Evolutionary conservation across 2,113 vertebrate species (phyloP).

Genomic region (Corythornis cristatus): DNA sequence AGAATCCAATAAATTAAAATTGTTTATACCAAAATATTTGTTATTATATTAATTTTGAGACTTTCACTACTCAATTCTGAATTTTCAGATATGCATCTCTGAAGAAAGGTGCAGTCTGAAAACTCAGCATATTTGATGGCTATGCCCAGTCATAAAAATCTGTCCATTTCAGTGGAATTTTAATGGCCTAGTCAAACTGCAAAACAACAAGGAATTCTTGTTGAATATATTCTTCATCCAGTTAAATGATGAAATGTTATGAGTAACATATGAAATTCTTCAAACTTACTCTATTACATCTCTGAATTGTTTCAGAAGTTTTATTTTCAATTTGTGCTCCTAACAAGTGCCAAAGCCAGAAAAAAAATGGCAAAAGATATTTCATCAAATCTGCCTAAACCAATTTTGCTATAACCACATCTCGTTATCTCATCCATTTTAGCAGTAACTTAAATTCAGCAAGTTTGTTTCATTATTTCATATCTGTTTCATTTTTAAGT

Average conservation of each 20-base stretch:
- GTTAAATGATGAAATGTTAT: background rate
- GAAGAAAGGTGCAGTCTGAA: background rate
- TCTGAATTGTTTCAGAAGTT: constrained; percentile 6
- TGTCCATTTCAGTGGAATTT: background rate
- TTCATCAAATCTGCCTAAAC: background rate
- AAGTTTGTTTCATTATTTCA: constrained; percentile 17
- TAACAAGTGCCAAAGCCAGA: background rate
- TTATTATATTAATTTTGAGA: background rate
- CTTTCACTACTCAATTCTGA: background rate
- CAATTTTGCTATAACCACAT: background rate
- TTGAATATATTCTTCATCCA: constrained; percentile 16
- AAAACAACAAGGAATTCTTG: constrained; percentile 19
- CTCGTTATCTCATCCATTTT: background rate
- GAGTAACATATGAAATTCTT: background rate
- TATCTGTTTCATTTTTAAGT: background rate
- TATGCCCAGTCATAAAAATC: background rate
- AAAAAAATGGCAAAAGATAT: background rate
- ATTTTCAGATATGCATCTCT: constrained; percentile 40
- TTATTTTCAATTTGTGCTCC: background rate
- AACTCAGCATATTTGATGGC: background rate
- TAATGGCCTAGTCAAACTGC: background rate
- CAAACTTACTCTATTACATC: background rate
- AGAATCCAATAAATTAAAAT: constrained; percentile 5
- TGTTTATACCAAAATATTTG: background rate
- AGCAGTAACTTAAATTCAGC: background rate